Evolutionary conservation across 2,797 vertebrate genomes (phyloP), one percentile per base, ranked within the genome.

Genomic region (Chiropotes sagulatus): DNA sequence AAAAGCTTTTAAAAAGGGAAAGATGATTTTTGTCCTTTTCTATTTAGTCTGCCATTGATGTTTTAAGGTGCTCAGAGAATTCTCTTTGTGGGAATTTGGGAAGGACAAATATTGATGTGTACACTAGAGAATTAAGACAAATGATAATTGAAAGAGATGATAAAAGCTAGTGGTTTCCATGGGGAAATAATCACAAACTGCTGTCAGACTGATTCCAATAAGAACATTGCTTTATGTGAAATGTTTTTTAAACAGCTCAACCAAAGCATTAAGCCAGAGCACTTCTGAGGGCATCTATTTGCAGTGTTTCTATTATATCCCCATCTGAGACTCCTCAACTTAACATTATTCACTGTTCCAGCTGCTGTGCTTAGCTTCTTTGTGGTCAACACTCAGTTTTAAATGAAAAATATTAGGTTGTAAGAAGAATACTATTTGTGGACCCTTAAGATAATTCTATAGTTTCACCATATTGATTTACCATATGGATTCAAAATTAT

Each of bases 211-310:
- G 86, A 39, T 97, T 82, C 94, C 96, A 98, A 67, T 76, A 96
- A 97, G 97, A 97, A 73, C 73, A 86, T 54, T 83, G 88, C 94
- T 88, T 57, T 95, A 81, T 90, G 79, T 88, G 97, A 98, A 98
- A 98, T 96, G 98, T 97, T 98, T 95, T 97, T 98, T 98, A 97
- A 98, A 97, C 73, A 97, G 95, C 79, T 87, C 72, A 64, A 76
- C 75, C 57, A 79, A 72, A 93, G 73, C 94, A 52, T 64, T 90
- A 82, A 88, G 88, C 81, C 80, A 76, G 92, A 93, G 57, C 72
- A 33, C 58, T 76, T 93, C 50, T 28, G 82, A 85, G 67, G 90
- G 58, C 22, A 14, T 75, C 81, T 76, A 1, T 79, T 54, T 48
- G 48, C 86, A 36, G 54, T 97, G 54, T 91, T 94, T 91, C 85